Percentiles rank a stretch among this genome's conserved stretches.
Conservation (phyloP, 2,113 vertebrate genomes). For the Myrmecobius fasciatus region DNA sequence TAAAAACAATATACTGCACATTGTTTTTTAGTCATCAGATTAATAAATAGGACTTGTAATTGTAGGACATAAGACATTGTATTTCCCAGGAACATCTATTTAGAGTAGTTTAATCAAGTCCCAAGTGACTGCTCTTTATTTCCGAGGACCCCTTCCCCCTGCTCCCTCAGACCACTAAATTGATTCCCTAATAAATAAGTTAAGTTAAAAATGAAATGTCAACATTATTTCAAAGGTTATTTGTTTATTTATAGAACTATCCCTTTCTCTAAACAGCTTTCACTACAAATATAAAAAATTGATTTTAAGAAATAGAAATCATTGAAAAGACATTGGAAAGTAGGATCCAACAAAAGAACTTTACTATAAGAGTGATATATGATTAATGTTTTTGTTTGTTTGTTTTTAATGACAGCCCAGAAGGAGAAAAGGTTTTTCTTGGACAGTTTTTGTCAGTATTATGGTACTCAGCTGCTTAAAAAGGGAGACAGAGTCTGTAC, state of each 20-base stretch:
- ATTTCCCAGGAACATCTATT: neutral
- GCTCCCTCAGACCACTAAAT: neutral
- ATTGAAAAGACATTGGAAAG: neutral
- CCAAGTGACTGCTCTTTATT: slow-evolving; percentile 16
- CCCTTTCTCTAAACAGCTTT: neutral
- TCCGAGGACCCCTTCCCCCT: neutral
- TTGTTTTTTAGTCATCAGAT: neutral
- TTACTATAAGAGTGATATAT: neutral
- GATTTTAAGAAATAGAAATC: slow-evolving; percentile 43
- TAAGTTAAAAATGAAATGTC: slow-evolving; percentile 13
- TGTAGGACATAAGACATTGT: neutral
- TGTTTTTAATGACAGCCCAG: neutral
- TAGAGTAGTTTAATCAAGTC: slow-evolving; percentile 21
- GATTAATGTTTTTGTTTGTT: too few relatives aligned
- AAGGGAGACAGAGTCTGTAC: neutral
- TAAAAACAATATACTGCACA: slow-evolving; percentile 14
- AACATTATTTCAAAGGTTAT: neutral
- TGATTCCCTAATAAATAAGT: slow-evolving; percentile 17
- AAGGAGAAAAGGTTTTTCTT: neutral
- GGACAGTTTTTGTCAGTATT: neutral
- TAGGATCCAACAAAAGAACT: neutral
- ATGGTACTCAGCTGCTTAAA: neutral
- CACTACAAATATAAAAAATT: neutral
- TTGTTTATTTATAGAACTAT: slow-evolving; percentile 9
- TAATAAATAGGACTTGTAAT: neutral